Conservation (phyloP, 2,113 vertebrate species). For the Balaenoptera acutorostrata region DNA sequence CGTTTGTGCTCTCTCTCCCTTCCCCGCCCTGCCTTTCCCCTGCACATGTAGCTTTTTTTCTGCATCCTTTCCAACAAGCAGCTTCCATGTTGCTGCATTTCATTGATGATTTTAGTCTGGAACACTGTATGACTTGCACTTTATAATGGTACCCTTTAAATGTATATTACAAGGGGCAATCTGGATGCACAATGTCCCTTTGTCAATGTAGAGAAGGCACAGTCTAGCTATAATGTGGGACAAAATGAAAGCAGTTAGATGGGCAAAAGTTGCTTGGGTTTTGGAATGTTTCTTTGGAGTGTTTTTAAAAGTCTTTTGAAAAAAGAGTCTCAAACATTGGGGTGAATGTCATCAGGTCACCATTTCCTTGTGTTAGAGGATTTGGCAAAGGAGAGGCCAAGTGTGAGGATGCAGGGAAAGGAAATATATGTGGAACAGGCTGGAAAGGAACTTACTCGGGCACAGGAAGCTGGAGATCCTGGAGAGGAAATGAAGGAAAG, state of each 20-base stretch:
- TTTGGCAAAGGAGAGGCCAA: slow-evolving; percentile 10
- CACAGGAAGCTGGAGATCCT: slow-evolving; percentile 41
- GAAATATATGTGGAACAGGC: slow-evolving; percentile 33
- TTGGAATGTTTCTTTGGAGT: background rate
- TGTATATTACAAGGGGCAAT: background rate
- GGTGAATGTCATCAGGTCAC: background rate
- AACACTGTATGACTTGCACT: background rate
- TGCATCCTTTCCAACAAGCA: background rate
- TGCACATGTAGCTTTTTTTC: background rate
- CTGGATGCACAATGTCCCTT: background rate
- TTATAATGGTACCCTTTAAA: background rate
- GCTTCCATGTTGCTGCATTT: background rate
- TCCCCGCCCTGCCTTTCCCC: background rate
- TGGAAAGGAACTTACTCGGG: slow-evolving; percentile 25
- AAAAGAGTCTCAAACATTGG: background rate
- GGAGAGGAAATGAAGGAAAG: slow-evolving; percentile 50
- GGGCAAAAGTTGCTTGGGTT: background rate
- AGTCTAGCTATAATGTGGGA: background rate
- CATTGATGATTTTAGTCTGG: background rate
- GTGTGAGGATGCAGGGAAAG: slow-evolving; percentile 35
- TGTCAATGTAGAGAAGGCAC: background rate
- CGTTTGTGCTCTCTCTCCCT: background rate
- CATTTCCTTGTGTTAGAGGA: background rate
- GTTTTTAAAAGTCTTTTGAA: background rate
- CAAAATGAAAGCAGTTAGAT: background rate